Evolutionary conservation across 2,113 vertebrate genomes (phyloP).

Genomic region (Irena cyanogastra): DNA sequence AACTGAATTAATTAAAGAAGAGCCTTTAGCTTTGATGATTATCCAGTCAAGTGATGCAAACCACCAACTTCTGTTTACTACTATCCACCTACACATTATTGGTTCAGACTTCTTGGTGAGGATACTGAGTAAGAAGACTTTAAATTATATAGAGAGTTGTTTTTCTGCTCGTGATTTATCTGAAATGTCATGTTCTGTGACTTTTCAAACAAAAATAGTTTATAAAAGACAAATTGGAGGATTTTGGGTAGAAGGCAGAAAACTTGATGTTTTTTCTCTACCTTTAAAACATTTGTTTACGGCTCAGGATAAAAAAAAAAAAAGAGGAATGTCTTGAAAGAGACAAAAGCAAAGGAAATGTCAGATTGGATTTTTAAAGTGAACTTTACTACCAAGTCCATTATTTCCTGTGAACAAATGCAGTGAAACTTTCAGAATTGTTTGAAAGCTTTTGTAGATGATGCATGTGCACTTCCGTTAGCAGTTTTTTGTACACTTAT

Average conservation of each 20-base stretch:
- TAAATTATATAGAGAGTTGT: background rate
- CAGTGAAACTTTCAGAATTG: constrained; percentile 56
- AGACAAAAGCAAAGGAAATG: constrained; percentile 58
- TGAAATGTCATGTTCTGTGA: constrained; percentile 39
- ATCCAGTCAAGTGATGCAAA: background rate
- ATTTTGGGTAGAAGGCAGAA: constrained; percentile 36
- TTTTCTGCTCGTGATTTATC: constrained; percentile 54
- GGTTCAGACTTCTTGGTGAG: background rate
- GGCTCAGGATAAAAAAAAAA: background rate
- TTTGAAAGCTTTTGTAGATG: constrained; percentile 66
- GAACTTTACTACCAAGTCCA: constrained; percentile 59
- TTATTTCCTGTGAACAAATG: constrained; percentile 53
- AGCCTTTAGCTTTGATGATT: background rate
- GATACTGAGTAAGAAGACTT: background rate
- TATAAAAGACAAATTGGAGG: constrained; percentile 56
- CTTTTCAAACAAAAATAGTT: constrained; percentile 49
- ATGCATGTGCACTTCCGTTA: background rate
- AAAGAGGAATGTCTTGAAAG: constrained; percentile 60
- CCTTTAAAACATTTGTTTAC: constrained; percentile 68
- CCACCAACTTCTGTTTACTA: background rate
- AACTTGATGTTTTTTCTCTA: background rate
- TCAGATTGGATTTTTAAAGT: constrained; percentile 63
- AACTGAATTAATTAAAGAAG: background rate
- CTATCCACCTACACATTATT: background rate
- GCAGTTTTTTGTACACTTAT: background rate